Evolutionary conservation across 2,888 invertebrate genomes (phyloP), one percentile per base, ranked within the genome.

Genomic region (Therioaphis trifolii): DNA sequence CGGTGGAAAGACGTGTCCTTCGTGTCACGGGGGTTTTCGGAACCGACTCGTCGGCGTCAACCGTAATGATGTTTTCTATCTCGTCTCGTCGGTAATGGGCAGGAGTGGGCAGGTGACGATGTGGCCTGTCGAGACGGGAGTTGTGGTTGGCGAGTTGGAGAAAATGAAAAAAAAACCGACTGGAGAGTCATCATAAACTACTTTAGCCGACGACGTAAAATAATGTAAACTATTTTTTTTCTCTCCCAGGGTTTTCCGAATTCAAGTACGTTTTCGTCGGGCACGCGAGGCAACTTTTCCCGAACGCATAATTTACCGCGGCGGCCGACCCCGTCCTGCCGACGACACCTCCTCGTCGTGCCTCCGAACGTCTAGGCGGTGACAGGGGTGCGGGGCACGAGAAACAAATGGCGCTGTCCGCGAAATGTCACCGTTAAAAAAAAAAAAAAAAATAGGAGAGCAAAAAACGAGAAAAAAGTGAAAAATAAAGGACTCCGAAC

Each of bases 401-500:
- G 40, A 71, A 80, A 80, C 80, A 61, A 80, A 80, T 80, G 71
- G 58, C 46, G 58, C 55, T 69, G 80, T 69, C 66, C 52, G 27
- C 69, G 78, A 55, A 69, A 80, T 21, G 80, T 80, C 80, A 80
- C 27, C 52, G 78, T 14, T 52, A 11, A 69, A 14, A 29, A 21
- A 35, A 35, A 9, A 40, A 75, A 58, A 46, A 18, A 46, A 18
- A 63, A 63, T 11, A 9, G n/a, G 18, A 46, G 12, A 43, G 15
- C 0, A 68, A 18, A 29, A n/a, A 52, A 35, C n/a, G 43, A 49
- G 46, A 66, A 29, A 76, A 68, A 68, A 55, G 27, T 71, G 27
- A 80, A 79, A 80, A 80, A 80, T 71, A 80, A 80, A 58, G 35
- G 43, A 80, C 80, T 71, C 21, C 40, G 63, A n/a, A n/a, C 72